Evolutionary conservation across 1,140 invertebrate species (phyloP), one percentile per base, ranked within the genome.

Genomic region (Phocides pigmalion): DNA sequence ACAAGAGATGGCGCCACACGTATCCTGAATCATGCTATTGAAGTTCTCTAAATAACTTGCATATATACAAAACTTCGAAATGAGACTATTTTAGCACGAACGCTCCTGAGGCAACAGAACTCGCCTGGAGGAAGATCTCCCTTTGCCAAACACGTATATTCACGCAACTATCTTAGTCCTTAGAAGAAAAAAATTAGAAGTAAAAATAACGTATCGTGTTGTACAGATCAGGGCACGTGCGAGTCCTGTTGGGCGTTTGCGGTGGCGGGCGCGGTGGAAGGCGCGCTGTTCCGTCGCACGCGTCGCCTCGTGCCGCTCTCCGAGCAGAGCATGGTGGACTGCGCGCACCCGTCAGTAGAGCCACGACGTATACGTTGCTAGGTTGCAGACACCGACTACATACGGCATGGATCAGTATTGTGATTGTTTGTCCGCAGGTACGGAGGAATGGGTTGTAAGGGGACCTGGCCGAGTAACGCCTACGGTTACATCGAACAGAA

Each of bases 231-330:
- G 49, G 74, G 70, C 1, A 16, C 41, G 1, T 90, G 87, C 39
- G 12, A 42, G 1, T 89, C 91, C 5, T 94, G 93, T 69, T 94
- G 93, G 92, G 93, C 93, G 14, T 94, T 94, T 74, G 86, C 93
- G 39, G 93, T 93, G 3, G 83, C 84, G n/a, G 96, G 95, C 0
- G 92, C 96, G 0, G 82, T 97, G 37, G 96, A 97, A 88, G 95
- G 95, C 9, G 96, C 96, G 15, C 65, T 87, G 42, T 84, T 79
- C 72, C 53, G 73, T 32, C 59, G 54, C 22, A 79, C 78, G 20
- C 54, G 66, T 37, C 69, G 59, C 9, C 74, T 87, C 22, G 70
- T 79, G 59, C 64, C 76, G 49, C 75, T 89, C n/a, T 79, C 79
- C 9, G 74, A 75, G 51, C 81, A 89, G 70, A 69, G 64, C 50